Conservation (phyloP, 35 echinoderm and acorn worm genomes). For the Lytechinus variegatus region DNA sequence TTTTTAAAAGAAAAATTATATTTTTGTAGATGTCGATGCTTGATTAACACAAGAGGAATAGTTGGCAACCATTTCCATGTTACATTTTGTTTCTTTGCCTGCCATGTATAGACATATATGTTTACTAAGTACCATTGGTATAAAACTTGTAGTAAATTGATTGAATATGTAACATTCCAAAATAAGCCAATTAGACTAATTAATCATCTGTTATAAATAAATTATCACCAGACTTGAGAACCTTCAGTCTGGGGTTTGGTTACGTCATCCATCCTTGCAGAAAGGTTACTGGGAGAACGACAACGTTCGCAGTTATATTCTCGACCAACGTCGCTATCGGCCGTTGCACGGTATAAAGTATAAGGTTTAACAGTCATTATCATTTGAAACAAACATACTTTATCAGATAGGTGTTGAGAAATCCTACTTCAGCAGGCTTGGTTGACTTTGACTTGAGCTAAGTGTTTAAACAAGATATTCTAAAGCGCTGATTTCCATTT, state of each 20-base stretch:
- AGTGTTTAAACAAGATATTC: neutral
- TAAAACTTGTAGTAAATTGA: too few species aligned
- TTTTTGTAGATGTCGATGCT: too few species aligned
- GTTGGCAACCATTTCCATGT: too few species aligned
- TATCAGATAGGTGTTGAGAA: neutral
- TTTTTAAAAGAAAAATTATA: too few species aligned
- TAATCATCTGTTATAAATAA: neutral
- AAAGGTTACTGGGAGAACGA: neutral
- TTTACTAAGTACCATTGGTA: too few species aligned
- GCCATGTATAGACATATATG: too few species aligned
- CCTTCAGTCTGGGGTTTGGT: neutral
- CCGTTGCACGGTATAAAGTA: neutral
- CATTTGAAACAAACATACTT: neutral
- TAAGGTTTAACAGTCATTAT: neutral
- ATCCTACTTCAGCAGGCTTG: neutral
- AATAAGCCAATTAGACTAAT: too few species aligned
- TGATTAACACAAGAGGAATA: too few species aligned
- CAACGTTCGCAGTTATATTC: neutral
- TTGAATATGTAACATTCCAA: too few species aligned
- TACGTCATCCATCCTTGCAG: neutral
- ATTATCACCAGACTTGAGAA: neutral
- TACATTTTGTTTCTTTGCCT: too few species aligned
- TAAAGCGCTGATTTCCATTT: neutral
- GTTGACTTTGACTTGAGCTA: neutral
- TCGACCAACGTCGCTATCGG: neutral